These are phyloP conservation scores for Busseola fusca DNA, from an alignment of 2,888 invertebrate species.

Conservation along the genomic window DNA sequence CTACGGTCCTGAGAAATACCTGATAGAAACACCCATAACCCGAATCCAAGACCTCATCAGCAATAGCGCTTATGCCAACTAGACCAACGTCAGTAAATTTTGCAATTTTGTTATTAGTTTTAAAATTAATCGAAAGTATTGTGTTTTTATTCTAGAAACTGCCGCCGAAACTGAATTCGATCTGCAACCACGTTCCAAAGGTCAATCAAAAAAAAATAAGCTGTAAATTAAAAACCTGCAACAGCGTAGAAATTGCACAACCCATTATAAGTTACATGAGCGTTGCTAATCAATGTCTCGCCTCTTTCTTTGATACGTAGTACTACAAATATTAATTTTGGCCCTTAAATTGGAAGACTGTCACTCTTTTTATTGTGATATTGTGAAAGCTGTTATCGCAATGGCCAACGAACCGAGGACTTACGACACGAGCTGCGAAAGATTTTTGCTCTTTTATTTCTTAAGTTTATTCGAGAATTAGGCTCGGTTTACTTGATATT, in stretches of 20 bases:
- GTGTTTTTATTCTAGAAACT: conserved; percentile 10
- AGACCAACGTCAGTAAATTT: not conserved
- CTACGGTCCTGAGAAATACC: not conserved
- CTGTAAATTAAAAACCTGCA: conserved; percentile 16
- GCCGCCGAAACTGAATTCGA: conserved; percentile 2
- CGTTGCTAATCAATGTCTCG: conserved; percentile 40
- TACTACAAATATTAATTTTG: conserved; percentile 32
- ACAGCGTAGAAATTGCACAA: conserved; percentile 36
- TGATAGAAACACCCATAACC: not conserved
- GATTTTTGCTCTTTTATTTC: conserved; percentile 43
- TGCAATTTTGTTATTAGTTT: not conserved
- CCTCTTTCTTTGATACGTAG: conserved; percentile 29
- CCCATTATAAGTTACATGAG: conserved; percentile 32
- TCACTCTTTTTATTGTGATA: conserved; percentile 22
- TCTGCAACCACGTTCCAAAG: conserved; percentile 9
- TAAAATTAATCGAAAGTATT: not conserved
- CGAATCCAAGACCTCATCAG: too few species aligned
- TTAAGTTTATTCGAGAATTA: conserved; percentile 34
- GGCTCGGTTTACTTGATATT: conserved; percentile 37
- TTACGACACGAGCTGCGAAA: conserved; percentile 45
- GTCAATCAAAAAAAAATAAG: conserved; percentile 26
- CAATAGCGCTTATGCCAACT: too few species aligned
- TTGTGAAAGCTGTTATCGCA: conserved; percentile 61
- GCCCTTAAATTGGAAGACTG: conserved; percentile 53
- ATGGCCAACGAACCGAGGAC: conserved; percentile 47